phyloP scores from a whole-genome alignment of 2,113 vertebrate species.

The Mionectes macconnelli region DNA sequence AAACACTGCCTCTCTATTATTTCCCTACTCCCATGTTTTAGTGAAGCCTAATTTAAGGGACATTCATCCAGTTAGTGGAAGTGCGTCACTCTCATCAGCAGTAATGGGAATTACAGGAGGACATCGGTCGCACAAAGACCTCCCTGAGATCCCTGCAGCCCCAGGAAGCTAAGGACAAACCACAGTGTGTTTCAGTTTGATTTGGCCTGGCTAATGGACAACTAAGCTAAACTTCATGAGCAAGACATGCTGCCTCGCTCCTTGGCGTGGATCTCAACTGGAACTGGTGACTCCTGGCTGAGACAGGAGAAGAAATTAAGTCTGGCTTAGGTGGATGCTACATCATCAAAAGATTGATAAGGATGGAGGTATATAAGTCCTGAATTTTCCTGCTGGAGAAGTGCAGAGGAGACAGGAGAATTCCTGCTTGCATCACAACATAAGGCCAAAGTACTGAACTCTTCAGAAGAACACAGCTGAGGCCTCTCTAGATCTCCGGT shows the following conservation, averaged over 20 bases:
- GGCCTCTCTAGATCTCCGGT: neutral
- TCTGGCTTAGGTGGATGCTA: neutral
- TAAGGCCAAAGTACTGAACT: neutral
- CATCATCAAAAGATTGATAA: neutral
- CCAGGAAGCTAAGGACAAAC: neutral
- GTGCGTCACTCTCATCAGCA: neutral
- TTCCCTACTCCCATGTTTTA: neutral
- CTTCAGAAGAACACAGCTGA: neutral
- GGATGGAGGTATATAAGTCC: neutral
- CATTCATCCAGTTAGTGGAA: constrained; percentile 6
- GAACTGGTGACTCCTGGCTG: neutral
- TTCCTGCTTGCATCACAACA: neutral
- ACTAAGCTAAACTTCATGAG: neutral
- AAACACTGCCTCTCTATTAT: neutral
- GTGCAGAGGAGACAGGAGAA: neutral
- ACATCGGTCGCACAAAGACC: neutral
- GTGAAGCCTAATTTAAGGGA: constrained; percentile 9
- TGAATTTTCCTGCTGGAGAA: neutral
- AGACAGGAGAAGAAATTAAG: neutral
- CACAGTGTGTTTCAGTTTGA: neutral
- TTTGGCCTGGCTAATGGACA: neutral
- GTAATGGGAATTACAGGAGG: constrained; percentile 14
- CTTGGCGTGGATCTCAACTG: neutral
- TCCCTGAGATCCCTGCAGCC: neutral
- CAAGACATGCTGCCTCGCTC: neutral